Evolutionary conservation across 2,888 invertebrate species (phyloP).

Genomic region (Monoplex corrugatus): DNA sequence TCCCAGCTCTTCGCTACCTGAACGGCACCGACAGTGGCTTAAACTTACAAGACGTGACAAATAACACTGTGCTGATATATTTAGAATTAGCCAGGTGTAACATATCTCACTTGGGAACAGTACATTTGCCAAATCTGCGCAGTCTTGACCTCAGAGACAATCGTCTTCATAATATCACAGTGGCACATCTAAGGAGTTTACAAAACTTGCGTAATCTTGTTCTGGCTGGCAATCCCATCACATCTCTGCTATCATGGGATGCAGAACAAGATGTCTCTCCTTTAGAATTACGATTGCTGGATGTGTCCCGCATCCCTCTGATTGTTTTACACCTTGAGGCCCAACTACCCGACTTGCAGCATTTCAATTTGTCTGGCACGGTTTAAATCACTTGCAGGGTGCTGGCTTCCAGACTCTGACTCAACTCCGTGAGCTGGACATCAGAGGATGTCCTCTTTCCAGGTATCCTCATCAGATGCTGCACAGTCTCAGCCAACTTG

Average conservation of each 20-base stretch:
- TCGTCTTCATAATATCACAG: background rate
- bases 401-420: no score
- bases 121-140: no score
- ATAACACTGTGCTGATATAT: background rate
- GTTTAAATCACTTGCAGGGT: no score
- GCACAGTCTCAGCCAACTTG: no score
- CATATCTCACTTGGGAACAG: no score
- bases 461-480: no score
- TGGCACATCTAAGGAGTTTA: background rate
- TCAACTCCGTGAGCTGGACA: no score
- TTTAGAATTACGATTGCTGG: background rate
- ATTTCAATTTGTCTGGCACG: no score
- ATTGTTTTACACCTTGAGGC: conserved; percentile 9
- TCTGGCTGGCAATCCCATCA: background rate
- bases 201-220: background rate
- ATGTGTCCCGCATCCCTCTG: conserved; percentile 39
- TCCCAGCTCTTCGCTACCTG: background rate
- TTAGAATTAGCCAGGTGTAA: background rate
- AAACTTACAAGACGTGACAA: background rate
- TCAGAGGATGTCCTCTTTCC: no score
- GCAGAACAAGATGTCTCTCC: background rate
- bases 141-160: no score
- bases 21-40: background rate
- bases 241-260: background rate
- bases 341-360: conserved; percentile 12